phyloP scores from a whole-genome alignment of 92 coral and sea anemone genomes.

The Meandrina meandrites region DNA sequence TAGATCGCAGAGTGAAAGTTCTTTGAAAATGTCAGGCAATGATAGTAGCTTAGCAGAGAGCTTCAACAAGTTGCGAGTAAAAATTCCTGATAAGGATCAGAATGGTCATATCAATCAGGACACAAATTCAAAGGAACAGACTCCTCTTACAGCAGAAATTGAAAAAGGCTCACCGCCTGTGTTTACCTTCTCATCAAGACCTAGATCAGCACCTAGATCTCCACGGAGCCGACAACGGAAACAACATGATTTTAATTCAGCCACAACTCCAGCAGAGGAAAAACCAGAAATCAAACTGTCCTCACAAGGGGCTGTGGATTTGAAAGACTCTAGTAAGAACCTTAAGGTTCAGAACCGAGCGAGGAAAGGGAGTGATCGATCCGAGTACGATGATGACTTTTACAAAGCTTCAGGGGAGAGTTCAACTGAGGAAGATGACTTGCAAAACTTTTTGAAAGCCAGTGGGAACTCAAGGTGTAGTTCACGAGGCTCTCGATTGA shows the following conservation, averaged over 20 bases:
- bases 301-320: slow-evolving; percentile 38
- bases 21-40: slow-evolving; percentile 82
- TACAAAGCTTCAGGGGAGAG: slow-evolving; percentile 82
- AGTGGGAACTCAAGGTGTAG: slow-evolving; percentile 87
- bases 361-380: slow-evolving; percentile 71
- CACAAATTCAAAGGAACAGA: not conserved
- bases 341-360: slow-evolving; percentile 25
- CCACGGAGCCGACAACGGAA: slow-evolving; percentile 76
- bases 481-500: slow-evolving; percentile 70
- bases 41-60: slow-evolving; percentile 75
- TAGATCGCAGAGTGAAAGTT: slow-evolving; percentile 86
- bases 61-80: slow-evolving; percentile 52
- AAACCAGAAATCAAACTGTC: slow-evolving; percentile 68
- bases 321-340: slow-evolving; percentile 26
- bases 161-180: slow-evolving; percentile 60
- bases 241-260: slow-evolving; percentile 43
- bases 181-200: slow-evolving; percentile 93
- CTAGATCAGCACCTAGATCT: slow-evolving; percentile 94
- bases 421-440: slow-evolving; percentile 83
- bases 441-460: slow-evolving; percentile 77
- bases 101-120: slow-evolving; percentile 18
- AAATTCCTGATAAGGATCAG: slow-evolving; percentile 38
- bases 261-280: slow-evolving; percentile 49
- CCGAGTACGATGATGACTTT: slow-evolving; percentile 86
- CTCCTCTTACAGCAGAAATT: slow-evolving; percentile 13